A percentile compares a stretch with the other conserved stretches of the same genome.
phyloP scores from a whole-genome alignment of 1,140 invertebrate genomes.

The Bactericera cockerelli region DNA sequence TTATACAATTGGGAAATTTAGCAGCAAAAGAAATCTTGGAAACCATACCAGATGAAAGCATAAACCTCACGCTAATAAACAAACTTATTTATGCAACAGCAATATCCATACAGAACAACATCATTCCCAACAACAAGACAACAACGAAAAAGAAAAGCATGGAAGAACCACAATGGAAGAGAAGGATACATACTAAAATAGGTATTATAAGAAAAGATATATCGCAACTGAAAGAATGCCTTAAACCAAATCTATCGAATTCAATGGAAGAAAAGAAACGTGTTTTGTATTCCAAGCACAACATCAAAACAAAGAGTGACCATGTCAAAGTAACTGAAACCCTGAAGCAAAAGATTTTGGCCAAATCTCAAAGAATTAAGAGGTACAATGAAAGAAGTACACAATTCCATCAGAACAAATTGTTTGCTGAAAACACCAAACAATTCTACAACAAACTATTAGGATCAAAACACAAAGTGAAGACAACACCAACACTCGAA shows the following conservation, averaged over 20 bases:
- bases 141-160: too few relatives aligned
- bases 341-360: neutral
- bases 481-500: neutral
- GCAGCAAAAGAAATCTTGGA: too few relatives aligned
- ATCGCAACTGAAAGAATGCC: neutral
- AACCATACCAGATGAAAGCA: too few relatives aligned
- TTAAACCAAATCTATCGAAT: neutral
- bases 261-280: neutral
- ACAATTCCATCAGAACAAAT: neutral
- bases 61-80: too few relatives aligned
- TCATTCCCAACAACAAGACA: too few relatives aligned
- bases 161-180: neutral
- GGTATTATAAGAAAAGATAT: neutral
- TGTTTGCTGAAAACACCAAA: neutral
- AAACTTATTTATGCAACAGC: too few relatives aligned
- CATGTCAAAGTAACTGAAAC: neutral
- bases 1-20: too few relatives aligned
- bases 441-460: neutral
- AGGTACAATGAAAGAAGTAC: neutral
- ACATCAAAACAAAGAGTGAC: neutral
- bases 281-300: neutral
- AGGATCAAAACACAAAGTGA: neutral
- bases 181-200: neutral
- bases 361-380: neutral
- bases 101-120: too few relatives aligned